These are phyloP conservation scores for Tychaedon coryphoeus DNA, from an alignment of 2,113 vertebrate species.

Conservation along the genomic window DNA sequence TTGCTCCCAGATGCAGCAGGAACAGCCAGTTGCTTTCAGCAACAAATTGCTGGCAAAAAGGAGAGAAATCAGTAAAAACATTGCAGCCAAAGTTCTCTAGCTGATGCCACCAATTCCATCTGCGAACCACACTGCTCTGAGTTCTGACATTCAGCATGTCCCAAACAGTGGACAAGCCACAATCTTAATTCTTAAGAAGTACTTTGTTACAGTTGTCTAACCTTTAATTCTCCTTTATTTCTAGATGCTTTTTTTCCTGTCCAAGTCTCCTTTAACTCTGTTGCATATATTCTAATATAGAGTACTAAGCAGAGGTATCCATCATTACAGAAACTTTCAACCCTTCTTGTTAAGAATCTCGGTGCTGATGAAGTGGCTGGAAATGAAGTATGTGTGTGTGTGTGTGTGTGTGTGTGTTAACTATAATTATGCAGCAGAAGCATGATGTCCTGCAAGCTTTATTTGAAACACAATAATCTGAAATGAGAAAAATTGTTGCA, in stretches of 20 bases:
- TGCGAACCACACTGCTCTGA: not conserved
- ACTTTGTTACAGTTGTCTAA: not conserved
- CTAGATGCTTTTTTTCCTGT: not conserved
- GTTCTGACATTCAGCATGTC: not conserved
- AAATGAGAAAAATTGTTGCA: not conserved
- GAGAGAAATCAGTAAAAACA: not conserved
- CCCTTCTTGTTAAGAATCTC: not conserved
- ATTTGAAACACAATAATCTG: not conserved
- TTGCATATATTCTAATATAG: not conserved
- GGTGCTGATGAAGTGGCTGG: not conserved
- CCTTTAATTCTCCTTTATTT: not conserved
- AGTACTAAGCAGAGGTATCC: not conserved
- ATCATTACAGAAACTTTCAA: not conserved
- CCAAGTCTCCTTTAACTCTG: not conserved
- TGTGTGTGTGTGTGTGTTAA: not conserved
- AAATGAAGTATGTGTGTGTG: not conserved
- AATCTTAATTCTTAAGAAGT: not conserved
- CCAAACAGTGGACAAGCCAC: not conserved
- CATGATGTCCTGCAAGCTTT: not conserved
- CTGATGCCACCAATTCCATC: not conserved
- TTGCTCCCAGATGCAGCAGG: not conserved
- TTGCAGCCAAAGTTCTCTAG: not conserved
- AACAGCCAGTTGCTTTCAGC: not conserved
- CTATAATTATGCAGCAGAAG: not conserved
- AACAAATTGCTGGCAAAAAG: not conserved